Base-by-base conservation (phyloP, 2,113 vertebrate genomes). In the Oreamnos americanus region DNA sequence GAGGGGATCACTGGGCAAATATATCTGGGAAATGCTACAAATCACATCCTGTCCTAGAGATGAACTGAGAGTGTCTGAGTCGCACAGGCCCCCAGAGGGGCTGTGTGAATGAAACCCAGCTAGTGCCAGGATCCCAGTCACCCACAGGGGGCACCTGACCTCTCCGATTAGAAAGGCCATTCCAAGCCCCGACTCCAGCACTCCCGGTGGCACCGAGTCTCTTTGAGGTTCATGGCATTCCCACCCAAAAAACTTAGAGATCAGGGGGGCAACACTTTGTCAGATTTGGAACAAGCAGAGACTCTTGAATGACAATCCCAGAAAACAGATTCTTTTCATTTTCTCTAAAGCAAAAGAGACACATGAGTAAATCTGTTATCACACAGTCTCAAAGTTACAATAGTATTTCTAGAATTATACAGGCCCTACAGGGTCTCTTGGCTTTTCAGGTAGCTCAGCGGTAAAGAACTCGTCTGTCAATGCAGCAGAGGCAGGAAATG, bases 281-380 rank as follows among this genome's bases (percentile, higher is more conserved):
- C 57, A 88, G 16, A 81, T 67, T 55, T 79, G 43, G 71, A 90
- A 78, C 30, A 92, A 88, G 62, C 10, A 94, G 19, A 90, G 10
- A 92, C 16, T 79, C 36, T 2, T 62, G 55, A 89, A 85, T 76
- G 84, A 87, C n/a, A 88, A 96, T 60, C 26, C 79, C 53, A 47
- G 15, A 71, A 97, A 92, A 89, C 6, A 93, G 11, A 60, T 60
- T 88, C 16, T 51, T 87, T 92, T 74, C 51, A 81, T 94, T 94
- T 93, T 94, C 45, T 82, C 71, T 58, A 82, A 92, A 91, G 47
- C 26, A 92, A 89, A 92, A 92, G 87, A 87, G 36, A 90, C 74
- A 92, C 15, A 89, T 13, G 45, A 86, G 51, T 91, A 96, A 91
- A 79, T 64, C 21, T 89, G 84, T 86, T 90, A 53, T 87, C 43